These are phyloP conservation scores for Pithys albifrons DNA, from an alignment of 2,113 vertebrate species.

Conservation along the genomic window DNA sequence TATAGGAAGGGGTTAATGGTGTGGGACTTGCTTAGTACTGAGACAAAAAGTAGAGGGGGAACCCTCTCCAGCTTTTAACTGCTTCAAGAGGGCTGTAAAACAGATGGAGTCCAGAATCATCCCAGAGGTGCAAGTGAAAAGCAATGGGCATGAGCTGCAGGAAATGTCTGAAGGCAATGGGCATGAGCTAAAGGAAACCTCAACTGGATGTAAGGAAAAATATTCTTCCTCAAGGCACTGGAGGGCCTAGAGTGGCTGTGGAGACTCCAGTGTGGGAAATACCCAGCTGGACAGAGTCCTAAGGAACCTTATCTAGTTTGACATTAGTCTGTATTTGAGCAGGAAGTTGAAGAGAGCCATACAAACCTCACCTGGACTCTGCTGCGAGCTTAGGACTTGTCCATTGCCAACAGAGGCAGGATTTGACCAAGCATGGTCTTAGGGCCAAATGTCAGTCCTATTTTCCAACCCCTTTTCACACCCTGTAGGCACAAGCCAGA, in stretches of 20 bases:
- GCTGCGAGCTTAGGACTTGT: not conserved
- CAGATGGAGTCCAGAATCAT: not conserved
- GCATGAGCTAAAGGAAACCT: not conserved
- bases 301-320: not conserved
- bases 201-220: accelerated
- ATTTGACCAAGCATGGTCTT: not conserved
- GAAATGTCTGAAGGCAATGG: not conserved
- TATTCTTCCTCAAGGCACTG: not conserved
- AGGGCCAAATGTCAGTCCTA: not conserved
- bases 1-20: not conserved
- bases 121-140: not conserved
- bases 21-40: not conserved
- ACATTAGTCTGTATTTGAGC: not conserved
- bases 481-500: not conserved
- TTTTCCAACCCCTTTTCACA: not conserved
- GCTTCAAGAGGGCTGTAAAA: not conserved
- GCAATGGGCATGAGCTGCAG: not conserved
- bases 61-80: not conserved
- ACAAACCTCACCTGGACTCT: not conserved
- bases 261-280: not conserved
- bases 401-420: not conserved
- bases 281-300: not conserved
- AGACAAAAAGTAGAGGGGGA: not conserved
- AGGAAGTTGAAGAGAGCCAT: not conserved
- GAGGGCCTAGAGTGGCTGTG: not conserved